Evolutionary conservation across 2,797 vertebrate species (phyloP), one percentile per base, ranked within the genome.

Genomic region (Halcyon chelicuti): DNA sequence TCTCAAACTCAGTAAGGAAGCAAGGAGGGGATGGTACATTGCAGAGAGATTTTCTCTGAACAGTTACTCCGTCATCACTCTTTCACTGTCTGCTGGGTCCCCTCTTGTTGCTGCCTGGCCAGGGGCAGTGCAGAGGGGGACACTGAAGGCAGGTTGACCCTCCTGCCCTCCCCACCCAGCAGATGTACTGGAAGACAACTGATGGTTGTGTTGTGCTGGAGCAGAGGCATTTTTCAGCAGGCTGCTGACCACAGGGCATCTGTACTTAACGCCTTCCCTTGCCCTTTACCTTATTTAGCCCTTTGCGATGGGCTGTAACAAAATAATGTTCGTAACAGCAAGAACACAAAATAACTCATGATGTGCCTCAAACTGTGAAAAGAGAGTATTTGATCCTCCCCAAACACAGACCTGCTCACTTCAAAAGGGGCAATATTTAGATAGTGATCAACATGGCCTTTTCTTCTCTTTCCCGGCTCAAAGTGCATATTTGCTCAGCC

Each of bases 221-320:
- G 39, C 13, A 9, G 0, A 20, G 61, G 39, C 54, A 65, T 96
- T 91, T 93, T 93, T 46, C 60, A 49, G 12, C 49, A 61, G 76
- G 76, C 70, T 90, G 54, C 72, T 14, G 62, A 75, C 88, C 46
- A 26, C 1, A n/a, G 77, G 67, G 47, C 2, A 8, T 73, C 77
- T 10, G 14, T 46, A 66, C 72, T 73, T 78, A 39, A 5, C 0
- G 3, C 92, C 58, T 80, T 86, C 83, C 86, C 86, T 78, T 96
- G 96, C 83, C 94, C 95, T 97, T 93, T 76, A 90, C 95, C 96
- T 95, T 90, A 44, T 61, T 88, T 95, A 87, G 90, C 93, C 93
- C 86, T 83, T 60, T 86, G 61, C 70, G 25, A 42, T 0, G 11
- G 31, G 57, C 77, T 22, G 16, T 66, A 42, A 28, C 8, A 81